Base-by-base conservation (phyloP, 2,113 vertebrate species). In the Thunnus maccoyii region DNA sequence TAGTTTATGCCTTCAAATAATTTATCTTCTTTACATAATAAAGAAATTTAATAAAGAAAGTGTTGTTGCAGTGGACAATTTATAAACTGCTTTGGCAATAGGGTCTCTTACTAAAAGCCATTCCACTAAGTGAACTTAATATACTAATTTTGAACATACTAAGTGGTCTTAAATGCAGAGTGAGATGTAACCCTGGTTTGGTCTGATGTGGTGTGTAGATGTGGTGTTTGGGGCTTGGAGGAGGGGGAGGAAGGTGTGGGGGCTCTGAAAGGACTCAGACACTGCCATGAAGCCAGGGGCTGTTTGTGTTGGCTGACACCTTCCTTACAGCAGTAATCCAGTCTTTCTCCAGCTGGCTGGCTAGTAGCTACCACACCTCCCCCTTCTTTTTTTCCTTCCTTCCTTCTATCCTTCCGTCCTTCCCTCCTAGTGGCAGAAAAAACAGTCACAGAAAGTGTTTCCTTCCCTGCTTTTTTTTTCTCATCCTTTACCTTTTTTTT, bases 221-320 rank as follows among this genome's bases (percentile, higher is more conserved):
- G 54, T 62, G 52, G 46, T 47, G 27, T 27, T 71, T 22, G 52
- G 30, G 10, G 16, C 62, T 50, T 25, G 22, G 46, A 1, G 36
- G 50, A 63, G 54, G 70, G 4, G 73, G 81, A 65, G 56, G 71
- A 81, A 83, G 80, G 84, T 79, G 72, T 82, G 14, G 60, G 76
- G 80, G 58, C 58, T 84, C 80, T 89, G 82, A 87, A 91, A 72
- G 83, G 82, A 72, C 80, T 91, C 87, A 89, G 89, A 91, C 86
- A 32, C 66, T 85, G 84, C 75, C 76, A 67, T 66, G 72, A 86
- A 78, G 86, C 85, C 74, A 55, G 86, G 72, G 89, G 91, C 86
- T 91, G 88, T 92, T 92, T 93, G 88, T 91, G 85, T 91, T 90
- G 89, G 91, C 89, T 89, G 90, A 91, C 93, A 93, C 91, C 91